phyloP scores from a whole-genome alignment of 2,113 vertebrate genomes.

The Nothocercus nigrocapillus region DNA sequence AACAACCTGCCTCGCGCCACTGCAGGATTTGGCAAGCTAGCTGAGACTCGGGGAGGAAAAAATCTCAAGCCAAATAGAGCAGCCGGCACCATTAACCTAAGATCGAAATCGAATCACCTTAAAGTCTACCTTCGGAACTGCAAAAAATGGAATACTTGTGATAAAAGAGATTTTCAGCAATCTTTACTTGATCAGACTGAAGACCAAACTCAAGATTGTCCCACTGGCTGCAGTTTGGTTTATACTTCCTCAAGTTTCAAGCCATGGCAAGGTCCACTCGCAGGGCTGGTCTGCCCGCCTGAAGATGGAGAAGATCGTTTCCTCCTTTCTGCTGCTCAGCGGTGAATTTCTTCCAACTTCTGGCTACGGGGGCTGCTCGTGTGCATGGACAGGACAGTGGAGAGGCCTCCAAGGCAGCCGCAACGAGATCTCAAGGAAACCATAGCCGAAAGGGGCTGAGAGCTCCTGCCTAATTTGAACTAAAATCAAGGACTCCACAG shows the following conservation, averaged over 20 bases:
- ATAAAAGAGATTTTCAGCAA: neutral
- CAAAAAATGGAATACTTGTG: neutral
- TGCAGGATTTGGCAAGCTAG: no score
- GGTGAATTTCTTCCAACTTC: neutral
- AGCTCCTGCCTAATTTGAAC: neutral
- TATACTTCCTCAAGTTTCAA: neutral
- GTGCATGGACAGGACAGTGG: neutral
- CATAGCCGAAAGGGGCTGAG: accelerated
- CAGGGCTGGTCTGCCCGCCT: neutral
- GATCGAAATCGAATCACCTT: neutral
- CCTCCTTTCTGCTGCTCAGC: neutral
- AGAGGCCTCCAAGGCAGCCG: neutral
- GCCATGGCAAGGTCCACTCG: neutral
- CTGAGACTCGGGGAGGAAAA: neutral
- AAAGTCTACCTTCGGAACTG: neutral
- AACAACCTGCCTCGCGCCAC: neutral
- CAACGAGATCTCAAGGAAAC: neutral
- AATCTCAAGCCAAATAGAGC: neutral
- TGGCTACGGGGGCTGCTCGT: neutral
- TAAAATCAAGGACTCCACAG: neutral
- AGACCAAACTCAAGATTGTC: neutral
- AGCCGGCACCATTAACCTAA: neutral
- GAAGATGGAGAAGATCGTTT: neutral
- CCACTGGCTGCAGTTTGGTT: neutral
- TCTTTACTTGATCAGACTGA: no score